Evolutionary conservation across 2,888 invertebrate genomes (phyloP).

Genomic region (Oscheius sp.): DNA sequence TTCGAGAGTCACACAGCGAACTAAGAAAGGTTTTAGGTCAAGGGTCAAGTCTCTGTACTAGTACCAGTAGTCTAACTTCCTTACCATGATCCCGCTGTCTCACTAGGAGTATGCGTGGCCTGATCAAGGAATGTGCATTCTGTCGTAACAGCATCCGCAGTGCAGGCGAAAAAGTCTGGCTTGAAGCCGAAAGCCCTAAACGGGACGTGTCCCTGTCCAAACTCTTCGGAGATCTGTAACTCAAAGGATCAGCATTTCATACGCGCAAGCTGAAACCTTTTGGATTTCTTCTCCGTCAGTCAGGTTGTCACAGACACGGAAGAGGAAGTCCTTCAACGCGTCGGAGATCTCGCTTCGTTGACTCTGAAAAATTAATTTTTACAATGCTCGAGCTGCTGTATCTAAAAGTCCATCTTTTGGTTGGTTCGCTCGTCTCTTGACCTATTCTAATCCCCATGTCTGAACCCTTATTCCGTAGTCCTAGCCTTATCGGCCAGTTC

Average conservation of each 20-base stretch:
- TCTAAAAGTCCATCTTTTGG: too few species aligned
- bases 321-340: slow-evolving; percentile 58
- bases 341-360: slow-evolving; percentile 56
- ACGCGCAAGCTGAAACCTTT: slow-evolving; percentile 25
- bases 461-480: too few species aligned
- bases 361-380: slow-evolving; percentile 42
- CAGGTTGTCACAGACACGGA: slow-evolving; percentile 54
- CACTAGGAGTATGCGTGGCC: slow-evolving; percentile 63
- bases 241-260: not conserved
- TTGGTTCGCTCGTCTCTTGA: too few species aligned
- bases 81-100: slow-evolving; percentile 67
- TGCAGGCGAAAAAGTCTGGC: slow-evolving; percentile 66
- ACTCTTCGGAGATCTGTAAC: slow-evolving; percentile 51
- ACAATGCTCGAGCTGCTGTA: not conserved
- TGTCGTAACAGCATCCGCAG: slow-evolving; percentile 67
- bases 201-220: slow-evolving; percentile 60
- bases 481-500: too few species aligned
- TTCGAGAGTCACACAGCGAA: too few species aligned
- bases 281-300: slow-evolving; percentile 54
- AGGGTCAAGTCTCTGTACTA: too few species aligned
- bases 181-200: slow-evolving; percentile 64
- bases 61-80: not conserved
- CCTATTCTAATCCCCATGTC: too few species aligned
- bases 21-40: too few species aligned
- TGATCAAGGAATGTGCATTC: slow-evolving; percentile 68